Base-by-base conservation (phyloP, 1,140 invertebrate genomes). In the Drosophila subpulchrella region DNA sequence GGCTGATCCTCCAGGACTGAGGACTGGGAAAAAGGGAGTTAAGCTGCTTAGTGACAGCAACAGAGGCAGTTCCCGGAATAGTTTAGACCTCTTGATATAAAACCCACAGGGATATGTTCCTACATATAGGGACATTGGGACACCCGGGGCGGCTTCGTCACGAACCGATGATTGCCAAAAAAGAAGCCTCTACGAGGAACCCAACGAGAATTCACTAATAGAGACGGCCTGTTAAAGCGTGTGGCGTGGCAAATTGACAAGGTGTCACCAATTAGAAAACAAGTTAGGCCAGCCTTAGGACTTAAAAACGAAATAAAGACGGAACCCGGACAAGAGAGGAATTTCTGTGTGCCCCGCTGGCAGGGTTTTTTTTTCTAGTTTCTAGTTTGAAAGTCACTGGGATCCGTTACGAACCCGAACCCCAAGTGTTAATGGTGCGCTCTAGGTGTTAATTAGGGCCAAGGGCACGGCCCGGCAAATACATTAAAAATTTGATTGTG, bases 221-320 rank as follows among this genome's bases (percentile, higher is more conserved):
- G 78, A 86, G 75, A 72, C 65, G 65, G 80, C 72, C 63, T 80
- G 77, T 86, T 88, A 86, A 88, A 88, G 84, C 83, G 83, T 89
- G 67, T 67, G 85, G 76, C 84, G 78, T 88, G 80, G 67, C 84
- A 80, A 88, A 88, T 88, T 75, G 80, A 89, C 77, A 68, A 90
- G 85, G 84, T 89, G 84, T 89, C 84, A 89, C 85, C 84, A 90
- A 89, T 89, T 89, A 89, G 80, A 88, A 85, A 81, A 81, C 82
- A 85, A 78, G 82, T 86, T 85, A 85, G 76, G 50, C 44, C 56
- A 57, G 44, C 57, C 72, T 24, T 39, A 51, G 55, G 59, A 63
- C 32, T 15, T 7, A 51, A 36, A 36, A 77, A 11, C 24, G 15
- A 61, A 24, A 53, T 13, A 48, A 68, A 67, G 15, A 54, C 32